Evolutionary conservation across 2,113 vertebrate genomes (phyloP).

Genomic region (Pygoscelis antarcticus): DNA sequence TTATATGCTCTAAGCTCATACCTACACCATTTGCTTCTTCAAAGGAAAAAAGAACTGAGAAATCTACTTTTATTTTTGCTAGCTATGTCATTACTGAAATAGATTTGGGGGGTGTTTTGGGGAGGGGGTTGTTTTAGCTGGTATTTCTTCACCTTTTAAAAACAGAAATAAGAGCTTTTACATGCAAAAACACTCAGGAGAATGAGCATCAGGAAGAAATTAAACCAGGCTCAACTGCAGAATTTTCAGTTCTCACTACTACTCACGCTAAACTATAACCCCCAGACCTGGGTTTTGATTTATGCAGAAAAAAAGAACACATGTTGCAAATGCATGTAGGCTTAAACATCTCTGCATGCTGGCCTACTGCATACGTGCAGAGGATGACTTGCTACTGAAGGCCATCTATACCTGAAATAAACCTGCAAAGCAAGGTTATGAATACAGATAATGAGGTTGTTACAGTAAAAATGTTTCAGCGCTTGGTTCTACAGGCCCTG

Average conservation of each 20-base stretch:
- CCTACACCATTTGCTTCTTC: not conserved
- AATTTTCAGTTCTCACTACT: not conserved
- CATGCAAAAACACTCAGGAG: not conserved
- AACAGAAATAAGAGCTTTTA: not conserved
- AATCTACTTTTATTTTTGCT: not conserved
- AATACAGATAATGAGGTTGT: not conserved
- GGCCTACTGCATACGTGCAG: fast-evolving
- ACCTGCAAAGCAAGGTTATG: not conserved
- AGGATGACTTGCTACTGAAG: not conserved
- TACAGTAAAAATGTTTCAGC: not conserved
- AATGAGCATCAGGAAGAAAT: not conserved
- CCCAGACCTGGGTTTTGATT: not conserved
- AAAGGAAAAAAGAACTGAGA: not conserved
- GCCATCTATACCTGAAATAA: not conserved
- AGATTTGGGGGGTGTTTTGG: not conserved
- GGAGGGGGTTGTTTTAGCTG: not conserved
- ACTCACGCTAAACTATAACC: not conserved
- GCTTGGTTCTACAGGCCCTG: not conserved
- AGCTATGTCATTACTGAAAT: not conserved
- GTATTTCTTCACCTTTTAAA: not conserved
- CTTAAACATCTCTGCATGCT: not conserved
- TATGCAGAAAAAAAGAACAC: not conserved
- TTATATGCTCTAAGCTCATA: not conserved
- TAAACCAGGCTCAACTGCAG: not conserved
- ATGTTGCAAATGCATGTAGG: not conserved